phyloP scores from a whole-genome alignment of 1,140 invertebrate genomes.

The Drosophila jambulina region DNA sequence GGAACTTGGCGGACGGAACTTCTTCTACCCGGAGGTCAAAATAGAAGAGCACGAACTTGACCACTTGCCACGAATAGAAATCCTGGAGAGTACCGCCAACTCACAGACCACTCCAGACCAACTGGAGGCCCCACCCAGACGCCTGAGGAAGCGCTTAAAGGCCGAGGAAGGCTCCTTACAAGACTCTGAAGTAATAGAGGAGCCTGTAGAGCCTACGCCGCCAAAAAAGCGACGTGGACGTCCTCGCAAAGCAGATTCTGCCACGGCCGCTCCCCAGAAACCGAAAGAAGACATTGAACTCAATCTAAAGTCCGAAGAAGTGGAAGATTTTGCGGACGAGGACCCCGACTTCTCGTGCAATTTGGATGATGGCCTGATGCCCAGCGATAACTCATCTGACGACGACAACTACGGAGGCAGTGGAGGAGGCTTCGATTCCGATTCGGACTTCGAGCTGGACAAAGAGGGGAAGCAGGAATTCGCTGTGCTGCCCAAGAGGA shows the following conservation, averaged over 20 bases:
- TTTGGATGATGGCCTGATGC: constrained; percentile 30
- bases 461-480: constrained; percentile 50
- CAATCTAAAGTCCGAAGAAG: constrained; percentile 49
- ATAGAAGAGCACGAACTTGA: constrained; percentile 80
- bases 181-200: neutral
- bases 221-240: constrained; percentile 61
- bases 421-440: constrained; percentile 46
- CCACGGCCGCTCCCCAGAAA: constrained; percentile 11
- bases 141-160: constrained; percentile 55
- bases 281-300: constrained; percentile 17
- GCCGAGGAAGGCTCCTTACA: constrained; percentile 40
- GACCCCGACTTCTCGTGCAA: constrained; percentile 50
- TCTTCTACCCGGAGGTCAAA: constrained; percentile 76
- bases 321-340: constrained; percentile 49
- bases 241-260: constrained; percentile 52
- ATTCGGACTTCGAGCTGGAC: constrained; percentile 70
- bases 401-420: constrained; percentile 47
- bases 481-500: constrained; percentile 73
- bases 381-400: constrained; percentile 51
- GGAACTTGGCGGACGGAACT: constrained; percentile 41
- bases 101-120: constrained; percentile 21
- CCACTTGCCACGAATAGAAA: constrained; percentile 76
- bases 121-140: constrained; percentile 20
- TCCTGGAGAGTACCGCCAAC: constrained; percentile 55
- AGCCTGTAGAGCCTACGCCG: neutral